Conservation (phyloP, 2,113 vertebrate species). For the Protobothrops mucrosquamatus region DNA sequence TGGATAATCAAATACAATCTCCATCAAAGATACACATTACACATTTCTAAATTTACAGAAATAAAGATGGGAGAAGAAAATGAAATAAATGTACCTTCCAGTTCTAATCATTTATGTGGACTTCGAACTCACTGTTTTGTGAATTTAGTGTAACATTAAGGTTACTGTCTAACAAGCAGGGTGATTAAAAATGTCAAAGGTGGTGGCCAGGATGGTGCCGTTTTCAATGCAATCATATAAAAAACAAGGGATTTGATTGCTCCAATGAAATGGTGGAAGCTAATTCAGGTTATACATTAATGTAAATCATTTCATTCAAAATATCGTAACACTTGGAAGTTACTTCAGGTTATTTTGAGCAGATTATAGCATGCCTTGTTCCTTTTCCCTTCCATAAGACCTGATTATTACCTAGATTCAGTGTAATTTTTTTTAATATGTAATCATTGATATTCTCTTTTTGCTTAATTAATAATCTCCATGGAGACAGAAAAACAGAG, state of each 20-base stretch:
- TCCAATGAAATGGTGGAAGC: neutral
- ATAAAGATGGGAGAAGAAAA: neutral
- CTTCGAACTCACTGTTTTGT: neutral
- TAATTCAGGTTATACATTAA: neutral
- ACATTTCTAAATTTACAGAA: neutral
- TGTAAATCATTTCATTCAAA: neutral
- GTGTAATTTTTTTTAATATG: neutral
- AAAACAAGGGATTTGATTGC: too few relatives aligned
- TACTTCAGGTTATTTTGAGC: neutral
- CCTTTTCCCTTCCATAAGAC: neutral
- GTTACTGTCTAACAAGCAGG: neutral
- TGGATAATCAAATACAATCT: neutral
- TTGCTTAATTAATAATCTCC: neutral
- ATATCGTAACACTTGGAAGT: neutral
- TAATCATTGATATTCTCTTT: neutral
- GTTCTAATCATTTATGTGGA: neutral
- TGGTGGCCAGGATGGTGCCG: too few relatives aligned
- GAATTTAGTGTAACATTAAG: neutral
- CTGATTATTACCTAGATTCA: neutral
- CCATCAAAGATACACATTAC: neutral
- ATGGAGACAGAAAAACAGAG: neutral
- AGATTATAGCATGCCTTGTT: neutral
- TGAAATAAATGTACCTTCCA: neutral
- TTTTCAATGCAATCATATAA: neutral
- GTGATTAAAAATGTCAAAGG: neutral